Conservation (phyloP, 2,797 vertebrate species). For the Pteropus rufus region DNA sequence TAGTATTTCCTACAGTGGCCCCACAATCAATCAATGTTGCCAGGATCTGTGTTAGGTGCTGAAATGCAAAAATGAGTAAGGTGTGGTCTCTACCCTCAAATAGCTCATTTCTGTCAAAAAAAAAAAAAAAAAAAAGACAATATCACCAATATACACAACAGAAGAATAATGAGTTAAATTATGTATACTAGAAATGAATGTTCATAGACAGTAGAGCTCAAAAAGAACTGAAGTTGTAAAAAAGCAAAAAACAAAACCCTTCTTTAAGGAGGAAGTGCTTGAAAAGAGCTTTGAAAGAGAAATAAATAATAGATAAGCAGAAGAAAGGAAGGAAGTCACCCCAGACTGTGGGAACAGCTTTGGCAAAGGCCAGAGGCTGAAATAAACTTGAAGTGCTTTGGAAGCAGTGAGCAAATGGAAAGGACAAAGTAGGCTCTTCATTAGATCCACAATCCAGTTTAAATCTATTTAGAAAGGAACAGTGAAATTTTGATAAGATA, state of each 20-base stretch:
- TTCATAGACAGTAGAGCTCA: not conserved
- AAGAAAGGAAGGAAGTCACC: slow-evolving; percentile 21
- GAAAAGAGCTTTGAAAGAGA: slow-evolving; percentile 24
- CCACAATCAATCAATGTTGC: not conserved
- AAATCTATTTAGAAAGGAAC: slow-evolving; percentile 49
- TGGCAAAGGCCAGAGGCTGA: slow-evolving; percentile 31
- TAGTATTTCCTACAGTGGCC: not conserved
- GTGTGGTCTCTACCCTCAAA: slow-evolving; percentile 14
- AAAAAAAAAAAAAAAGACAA: not conserved
- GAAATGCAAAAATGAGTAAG: not conserved
- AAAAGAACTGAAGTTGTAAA: not conserved
- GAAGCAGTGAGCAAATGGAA: not conserved
- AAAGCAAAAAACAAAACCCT: not conserved
- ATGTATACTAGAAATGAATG: not conserved
- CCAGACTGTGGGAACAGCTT: slow-evolving; percentile 50
- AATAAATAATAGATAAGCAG: slow-evolving; percentile 23
- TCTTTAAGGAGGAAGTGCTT: not conserved
- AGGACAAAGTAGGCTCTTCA: slow-evolving; percentile 59
- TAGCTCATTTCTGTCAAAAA: not conserved
- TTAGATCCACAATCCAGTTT: slow-evolving; percentile 9
- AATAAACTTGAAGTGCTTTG: not conserved
- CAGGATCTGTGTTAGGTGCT: not conserved
- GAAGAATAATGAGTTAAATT: slow-evolving; percentile 1
- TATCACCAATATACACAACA: not conserved
- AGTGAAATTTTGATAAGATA: slow-evolving; percentile 58